Conservation (phyloP, 2,888 invertebrate species). For the Macrophya annulata region DNA sequence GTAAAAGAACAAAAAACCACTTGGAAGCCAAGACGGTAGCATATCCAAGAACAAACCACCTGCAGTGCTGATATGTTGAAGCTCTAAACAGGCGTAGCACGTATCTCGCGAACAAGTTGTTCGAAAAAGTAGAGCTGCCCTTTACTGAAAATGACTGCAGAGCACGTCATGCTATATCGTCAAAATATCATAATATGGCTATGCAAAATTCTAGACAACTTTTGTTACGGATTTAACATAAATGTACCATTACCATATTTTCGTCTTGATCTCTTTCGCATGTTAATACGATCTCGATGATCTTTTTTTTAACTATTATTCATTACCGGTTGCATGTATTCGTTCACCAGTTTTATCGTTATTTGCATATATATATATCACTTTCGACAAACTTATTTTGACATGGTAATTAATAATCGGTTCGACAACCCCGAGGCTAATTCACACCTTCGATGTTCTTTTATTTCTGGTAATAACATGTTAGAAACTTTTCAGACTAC, state of each 20-base stretch:
- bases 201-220: constrained; percentile 19
- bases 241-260: background rate
- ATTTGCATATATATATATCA: background rate
- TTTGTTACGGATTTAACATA: background rate
- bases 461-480: background rate
- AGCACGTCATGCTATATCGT: constrained; percentile 16
- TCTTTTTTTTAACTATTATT: background rate
- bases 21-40: constrained; percentile 35
- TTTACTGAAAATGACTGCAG: constrained; percentile 20
- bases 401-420: background rate
- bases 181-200: background rate
- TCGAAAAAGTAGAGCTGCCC: constrained; percentile 46
- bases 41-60: constrained; percentile 23
- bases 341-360: background rate
- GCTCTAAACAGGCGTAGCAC: constrained; percentile 35
- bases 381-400: background rate
- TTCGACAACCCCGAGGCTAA: background rate
- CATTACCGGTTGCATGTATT: background rate
- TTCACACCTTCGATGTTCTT: background rate
- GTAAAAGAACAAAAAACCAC: background rate
- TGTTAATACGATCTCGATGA: background rate
- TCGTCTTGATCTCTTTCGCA: background rate
- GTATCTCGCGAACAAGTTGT: constrained; percentile 38
- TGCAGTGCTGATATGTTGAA: constrained; percentile 9
- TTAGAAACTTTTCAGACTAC: background rate